A percentile compares a stretch with the other conserved stretches of the same genome.
Conservation (phyloP, 2,888 invertebrate species). For the Andrena dorsata region DNA sequence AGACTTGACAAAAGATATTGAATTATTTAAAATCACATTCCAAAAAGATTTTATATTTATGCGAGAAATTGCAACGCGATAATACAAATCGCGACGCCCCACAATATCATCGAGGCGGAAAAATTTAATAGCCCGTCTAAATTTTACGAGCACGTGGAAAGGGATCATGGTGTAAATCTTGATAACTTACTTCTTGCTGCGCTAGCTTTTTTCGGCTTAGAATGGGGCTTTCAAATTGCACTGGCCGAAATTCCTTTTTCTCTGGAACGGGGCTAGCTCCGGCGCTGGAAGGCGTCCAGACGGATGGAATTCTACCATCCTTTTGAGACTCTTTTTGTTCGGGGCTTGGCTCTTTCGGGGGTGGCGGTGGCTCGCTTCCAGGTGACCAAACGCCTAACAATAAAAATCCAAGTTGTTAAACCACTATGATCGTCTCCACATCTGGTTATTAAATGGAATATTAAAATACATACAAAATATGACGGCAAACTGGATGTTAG, state of each 20-base stretch:
- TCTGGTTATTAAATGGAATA: neutral
- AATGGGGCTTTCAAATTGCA: conserved; percentile 90
- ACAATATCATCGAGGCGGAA: neutral
- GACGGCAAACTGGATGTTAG: conserved; percentile 9
- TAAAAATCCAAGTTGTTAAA: conserved; percentile 24
- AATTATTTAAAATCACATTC: too few relatives aligned
- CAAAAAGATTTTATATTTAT: too few relatives aligned
- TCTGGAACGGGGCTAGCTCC: conserved; percentile 90
- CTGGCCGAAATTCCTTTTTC: conserved; percentile 92
- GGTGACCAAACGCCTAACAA: conserved; percentile 88
- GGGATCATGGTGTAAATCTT: neutral
- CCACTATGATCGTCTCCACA: neutral
- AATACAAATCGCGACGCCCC: neutral
- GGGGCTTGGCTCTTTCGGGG: conserved; percentile 84
- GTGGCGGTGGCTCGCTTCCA: conserved; percentile 84
- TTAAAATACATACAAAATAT: neutral
- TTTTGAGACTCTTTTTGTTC: conserved; percentile 86
- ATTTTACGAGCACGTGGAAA: neutral
- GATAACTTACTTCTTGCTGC: conserved; percentile 79
- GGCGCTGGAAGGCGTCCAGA: conserved; percentile 92
- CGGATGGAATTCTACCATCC: conserved; percentile 88
- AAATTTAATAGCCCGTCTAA: neutral
- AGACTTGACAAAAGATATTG: too few relatives aligned
- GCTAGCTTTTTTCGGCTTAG: conserved; percentile 86
- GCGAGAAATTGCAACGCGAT: too few relatives aligned